phyloP scores from a whole-genome alignment of 2,888 invertebrate species.

The Cantharis rufa region DNA sequence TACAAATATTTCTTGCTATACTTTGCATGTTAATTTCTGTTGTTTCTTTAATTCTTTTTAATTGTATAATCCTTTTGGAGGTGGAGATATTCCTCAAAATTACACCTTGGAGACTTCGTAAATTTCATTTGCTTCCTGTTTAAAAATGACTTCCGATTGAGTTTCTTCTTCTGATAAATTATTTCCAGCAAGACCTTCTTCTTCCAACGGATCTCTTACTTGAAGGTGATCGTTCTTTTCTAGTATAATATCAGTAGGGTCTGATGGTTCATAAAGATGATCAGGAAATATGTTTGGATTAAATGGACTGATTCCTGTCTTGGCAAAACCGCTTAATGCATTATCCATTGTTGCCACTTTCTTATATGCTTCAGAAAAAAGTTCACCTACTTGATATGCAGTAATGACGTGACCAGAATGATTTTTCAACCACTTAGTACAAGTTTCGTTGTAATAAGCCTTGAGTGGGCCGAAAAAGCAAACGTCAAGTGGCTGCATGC shows the following conservation, averaged over 20 bases:
- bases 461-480: conserved; percentile 12
- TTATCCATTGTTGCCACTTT: conserved; percentile 7
- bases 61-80: too few relatives aligned
- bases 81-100: too few relatives aligned
- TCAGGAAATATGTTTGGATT: conserved; percentile 8
- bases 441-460: background rate
- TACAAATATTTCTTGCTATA: too few relatives aligned
- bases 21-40: too few relatives aligned
- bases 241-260: conserved; percentile 1
- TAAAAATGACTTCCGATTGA: too few relatives aligned
- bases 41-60: too few relatives aligned
- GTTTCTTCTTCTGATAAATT: too few relatives aligned
- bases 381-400: background rate
- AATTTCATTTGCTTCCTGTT: too few relatives aligned
- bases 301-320: conserved; percentile 7
- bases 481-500: conserved; percentile 6
- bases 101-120: too few relatives aligned
- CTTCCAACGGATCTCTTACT: too few relatives aligned
- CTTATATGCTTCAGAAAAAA: conserved; percentile 5
- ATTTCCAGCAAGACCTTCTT: too few relatives aligned
- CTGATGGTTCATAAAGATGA: conserved; percentile 8
- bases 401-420: conserved; percentile 3
- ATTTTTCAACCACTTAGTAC: conserved; percentile 9
- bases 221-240: too few relatives aligned
- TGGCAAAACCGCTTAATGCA: conserved; percentile 3